phyloP scores from a whole-genome alignment of 2,797 vertebrate species.

The Tangara arthus region DNA sequence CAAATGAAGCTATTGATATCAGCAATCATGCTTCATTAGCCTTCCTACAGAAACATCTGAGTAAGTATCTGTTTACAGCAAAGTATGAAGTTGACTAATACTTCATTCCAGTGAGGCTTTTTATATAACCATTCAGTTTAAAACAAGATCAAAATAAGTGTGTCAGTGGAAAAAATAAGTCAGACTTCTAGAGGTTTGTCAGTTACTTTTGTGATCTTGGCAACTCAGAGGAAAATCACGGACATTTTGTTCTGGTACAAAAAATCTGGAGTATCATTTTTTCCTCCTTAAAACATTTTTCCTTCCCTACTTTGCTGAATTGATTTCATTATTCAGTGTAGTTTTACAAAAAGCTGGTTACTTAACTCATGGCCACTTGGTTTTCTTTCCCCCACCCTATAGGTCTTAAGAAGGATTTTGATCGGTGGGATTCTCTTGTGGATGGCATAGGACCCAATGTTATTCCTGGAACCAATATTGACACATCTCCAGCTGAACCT shows the following conservation, averaged over 20 bases:
- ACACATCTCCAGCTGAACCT: conserved; percentile 42
- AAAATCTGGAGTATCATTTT: background rate
- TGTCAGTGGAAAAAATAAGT: background rate
- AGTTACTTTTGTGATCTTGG: background rate
- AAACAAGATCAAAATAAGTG: background rate
- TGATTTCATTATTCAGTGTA: background rate
- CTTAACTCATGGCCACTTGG: background rate
- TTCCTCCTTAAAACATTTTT: background rate
- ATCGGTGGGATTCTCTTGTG: conserved; percentile 88
- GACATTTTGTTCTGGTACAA: background rate
- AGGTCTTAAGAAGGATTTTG: conserved; percentile 87
- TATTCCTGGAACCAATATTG: conserved; percentile 85
- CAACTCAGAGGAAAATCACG: background rate
- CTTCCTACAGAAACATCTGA: conserved; percentile 91
- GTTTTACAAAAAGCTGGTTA: background rate
- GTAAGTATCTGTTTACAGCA: conserved; percentile 73
- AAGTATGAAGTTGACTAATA: background rate
- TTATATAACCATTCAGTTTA: background rate
- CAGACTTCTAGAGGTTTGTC: background rate
- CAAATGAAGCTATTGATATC: conserved; percentile 85
- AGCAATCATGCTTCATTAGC: conserved; percentile 89
- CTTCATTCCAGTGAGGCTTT: background rate
- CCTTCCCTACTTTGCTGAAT: background rate
- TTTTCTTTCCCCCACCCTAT: background rate
- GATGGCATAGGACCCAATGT: conserved; percentile 88